Evolutionary conservation across 2,888 invertebrate genomes (phyloP).

Genomic region (Hoplodrina ambigua): DNA sequence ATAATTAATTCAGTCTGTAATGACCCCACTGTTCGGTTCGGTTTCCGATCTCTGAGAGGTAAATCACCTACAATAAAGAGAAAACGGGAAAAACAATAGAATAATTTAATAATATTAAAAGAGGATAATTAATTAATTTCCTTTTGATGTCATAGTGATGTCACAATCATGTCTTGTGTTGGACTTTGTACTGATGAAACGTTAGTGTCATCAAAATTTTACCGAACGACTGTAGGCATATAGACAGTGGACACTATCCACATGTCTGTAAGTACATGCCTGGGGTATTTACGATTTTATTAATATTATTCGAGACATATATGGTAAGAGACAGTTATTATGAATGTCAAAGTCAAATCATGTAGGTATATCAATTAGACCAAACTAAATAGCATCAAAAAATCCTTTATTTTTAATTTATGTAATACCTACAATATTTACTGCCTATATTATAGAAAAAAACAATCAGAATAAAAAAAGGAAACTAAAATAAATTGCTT

Average conservation of each 20-base stretch:
- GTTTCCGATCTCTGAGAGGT: neutral
- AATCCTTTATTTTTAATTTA: too few relatives aligned
- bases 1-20: neutral
- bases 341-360: too few relatives aligned
- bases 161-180: neutral
- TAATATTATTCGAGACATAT: neutral
- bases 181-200: slow-evolving; percentile 8
- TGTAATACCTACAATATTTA: too few relatives aligned
- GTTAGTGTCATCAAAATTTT: neutral
- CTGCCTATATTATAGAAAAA: too few relatives aligned
- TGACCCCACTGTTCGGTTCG: neutral
- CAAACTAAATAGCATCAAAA: too few relatives aligned
- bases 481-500: too few relatives aligned
- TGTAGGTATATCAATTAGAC: too few relatives aligned
- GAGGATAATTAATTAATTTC: slow-evolving; percentile 12
- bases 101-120: neutral
- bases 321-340: slow-evolving; percentile 3
- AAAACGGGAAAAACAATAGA: slow-evolving; percentile 5
- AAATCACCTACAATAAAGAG: neutral
- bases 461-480: too few relatives aligned
- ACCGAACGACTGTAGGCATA: neutral
- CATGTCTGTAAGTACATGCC: neutral
- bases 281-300: neutral
- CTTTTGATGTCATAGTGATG: slow-evolving; percentile 16
- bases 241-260: neutral